Evolutionary conservation across 2,113 vertebrate genomes (phyloP).

Genomic region (Brienomyrus brachyistius): DNA sequence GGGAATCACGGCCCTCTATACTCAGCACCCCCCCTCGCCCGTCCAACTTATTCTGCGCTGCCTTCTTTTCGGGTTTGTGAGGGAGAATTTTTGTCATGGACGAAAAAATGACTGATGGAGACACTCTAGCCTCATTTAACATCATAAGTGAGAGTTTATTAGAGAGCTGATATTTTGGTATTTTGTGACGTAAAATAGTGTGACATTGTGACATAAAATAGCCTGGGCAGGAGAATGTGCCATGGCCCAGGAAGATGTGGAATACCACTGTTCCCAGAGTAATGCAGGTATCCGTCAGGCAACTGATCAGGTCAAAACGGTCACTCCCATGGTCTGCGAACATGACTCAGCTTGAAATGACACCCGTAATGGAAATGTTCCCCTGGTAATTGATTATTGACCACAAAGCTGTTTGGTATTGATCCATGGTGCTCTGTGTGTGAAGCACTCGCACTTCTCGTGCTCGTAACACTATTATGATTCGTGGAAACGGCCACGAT

Average conservation of each 20-base stretch:
- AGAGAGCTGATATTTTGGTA: background rate
- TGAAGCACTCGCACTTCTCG: background rate
- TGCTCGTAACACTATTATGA: background rate
- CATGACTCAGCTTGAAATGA: background rate
- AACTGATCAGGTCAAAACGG: background rate
- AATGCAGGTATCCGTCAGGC: background rate
- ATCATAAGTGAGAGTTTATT: background rate
- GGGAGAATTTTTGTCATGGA: background rate
- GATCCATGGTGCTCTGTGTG: background rate
- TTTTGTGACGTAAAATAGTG: background rate
- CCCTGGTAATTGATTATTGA: constrained; percentile 14
- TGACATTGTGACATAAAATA: background rate
- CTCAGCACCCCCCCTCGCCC: constrained; percentile 19
- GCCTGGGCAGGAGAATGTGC: background rate
- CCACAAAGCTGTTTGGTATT: background rate
- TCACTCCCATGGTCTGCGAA: background rate
- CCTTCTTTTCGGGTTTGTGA: constrained; percentile 26
- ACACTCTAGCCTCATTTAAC: background rate
- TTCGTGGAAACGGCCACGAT: background rate
- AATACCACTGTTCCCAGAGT: background rate
- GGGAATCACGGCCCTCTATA: constrained; percentile 49
- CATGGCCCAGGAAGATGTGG: background rate
- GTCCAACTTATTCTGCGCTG: constrained; percentile 40
- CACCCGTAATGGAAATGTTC: background rate
- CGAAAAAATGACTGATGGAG: background rate